These are phyloP conservation scores for Bombus difficillimus DNA, from an alignment of 1,140 invertebrate species.

Conservation along the genomic window DNA sequence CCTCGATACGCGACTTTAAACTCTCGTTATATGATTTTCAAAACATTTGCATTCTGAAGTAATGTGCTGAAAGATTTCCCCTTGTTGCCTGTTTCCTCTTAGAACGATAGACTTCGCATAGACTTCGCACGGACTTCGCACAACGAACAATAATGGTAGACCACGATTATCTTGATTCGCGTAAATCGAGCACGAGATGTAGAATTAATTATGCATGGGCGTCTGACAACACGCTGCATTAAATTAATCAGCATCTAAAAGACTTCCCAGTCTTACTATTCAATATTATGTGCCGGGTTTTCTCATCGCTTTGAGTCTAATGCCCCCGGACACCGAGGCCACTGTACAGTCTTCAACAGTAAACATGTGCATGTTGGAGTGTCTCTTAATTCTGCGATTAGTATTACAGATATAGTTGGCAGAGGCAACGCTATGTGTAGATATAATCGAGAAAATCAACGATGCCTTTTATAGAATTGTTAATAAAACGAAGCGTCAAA, in stretches of 20 bases:
- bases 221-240: neutral
- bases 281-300: conserved; percentile 45
- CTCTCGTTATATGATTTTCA: neutral
- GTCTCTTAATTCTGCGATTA: conserved; percentile 2
- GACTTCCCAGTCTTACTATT: conserved; percentile 41
- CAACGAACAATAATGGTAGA: neutral
- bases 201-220: conserved; percentile 37
- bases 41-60: neutral
- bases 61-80: neutral
- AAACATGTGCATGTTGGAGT: conserved; percentile 30
- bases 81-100: neutral
- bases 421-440: too few relatives aligned
- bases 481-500: neutral
- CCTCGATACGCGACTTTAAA: neutral
- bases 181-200: neutral
- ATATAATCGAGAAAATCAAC: neutral
- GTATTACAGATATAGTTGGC: neutral
- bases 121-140: neutral
- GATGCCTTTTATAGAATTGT: neutral
- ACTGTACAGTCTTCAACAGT: conserved; percentile 48
- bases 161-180: neutral
- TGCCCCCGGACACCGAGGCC: conserved; percentile 51
- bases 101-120: neutral
- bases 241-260: conserved; percentile 49
- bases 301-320: conserved; percentile 63